Conservation (phyloP, 2,888 invertebrate species). For the Chalcis sispes region DNA sequence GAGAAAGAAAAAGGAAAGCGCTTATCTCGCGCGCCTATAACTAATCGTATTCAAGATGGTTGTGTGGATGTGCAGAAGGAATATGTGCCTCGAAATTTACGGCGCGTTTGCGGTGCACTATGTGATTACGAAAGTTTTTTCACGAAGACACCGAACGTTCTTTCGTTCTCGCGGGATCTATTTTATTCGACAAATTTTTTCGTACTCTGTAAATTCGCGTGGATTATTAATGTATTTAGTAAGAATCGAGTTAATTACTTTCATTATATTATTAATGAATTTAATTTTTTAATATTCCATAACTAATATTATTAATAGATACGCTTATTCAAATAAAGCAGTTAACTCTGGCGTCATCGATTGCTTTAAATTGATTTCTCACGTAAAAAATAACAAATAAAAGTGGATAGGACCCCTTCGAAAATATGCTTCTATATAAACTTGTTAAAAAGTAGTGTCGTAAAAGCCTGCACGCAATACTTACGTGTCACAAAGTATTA, state of each 20-base stretch:
- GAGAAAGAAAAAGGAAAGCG: conserved; percentile 19
- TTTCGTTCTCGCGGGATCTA: conserved; percentile 15
- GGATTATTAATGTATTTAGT: no score
- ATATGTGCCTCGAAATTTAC: conserved; percentile 47
- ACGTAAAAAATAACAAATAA: no score
- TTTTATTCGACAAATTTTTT: conserved; percentile 22
- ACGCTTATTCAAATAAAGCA: no score
- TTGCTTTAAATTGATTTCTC: no score
- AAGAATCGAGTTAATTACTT: no score
- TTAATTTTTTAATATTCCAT: no score
- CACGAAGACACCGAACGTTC: not conserved
- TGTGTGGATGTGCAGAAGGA: conserved; percentile 8
- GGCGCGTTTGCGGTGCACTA: conserved; percentile 15
- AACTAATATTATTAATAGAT: no score
- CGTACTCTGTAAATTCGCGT: no score
- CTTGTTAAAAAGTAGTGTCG: not conserved
- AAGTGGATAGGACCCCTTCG: no score
- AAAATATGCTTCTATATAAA: not conserved
- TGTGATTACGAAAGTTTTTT: conserved; percentile 41
- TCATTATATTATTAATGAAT: no score
- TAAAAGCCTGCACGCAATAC: not conserved
- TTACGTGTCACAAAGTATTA: conserved; percentile 30
- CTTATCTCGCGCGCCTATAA: conserved; percentile 34
- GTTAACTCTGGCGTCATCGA: no score
- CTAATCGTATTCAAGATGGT: conserved; percentile 54